These are phyloP conservation scores for Parascotia fuliginaria DNA, from an alignment of 2,888 invertebrate species.

Conservation along the genomic window DNA sequence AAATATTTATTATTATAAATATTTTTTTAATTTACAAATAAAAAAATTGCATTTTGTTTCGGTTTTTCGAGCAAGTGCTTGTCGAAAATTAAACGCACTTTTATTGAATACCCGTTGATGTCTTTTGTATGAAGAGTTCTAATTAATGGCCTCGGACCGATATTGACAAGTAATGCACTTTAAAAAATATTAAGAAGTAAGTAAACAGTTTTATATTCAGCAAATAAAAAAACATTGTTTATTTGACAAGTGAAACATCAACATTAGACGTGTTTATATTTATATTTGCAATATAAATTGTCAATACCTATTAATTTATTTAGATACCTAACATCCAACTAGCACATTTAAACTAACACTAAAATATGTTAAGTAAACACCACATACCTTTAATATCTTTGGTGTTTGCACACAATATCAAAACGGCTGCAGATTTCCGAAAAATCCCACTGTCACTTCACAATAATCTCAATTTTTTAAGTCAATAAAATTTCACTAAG, in stretches of 20 bases:
- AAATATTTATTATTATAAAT: too few species aligned
- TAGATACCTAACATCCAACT: slow-evolving; percentile 21
- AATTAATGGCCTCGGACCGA: not conserved
- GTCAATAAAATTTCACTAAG: slow-evolving; percentile 63
- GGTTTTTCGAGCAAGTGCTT: slow-evolving; percentile 21
- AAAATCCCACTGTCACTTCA: slow-evolving; percentile 80
- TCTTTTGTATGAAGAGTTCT: slow-evolving; percentile 59
- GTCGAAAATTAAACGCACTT: not conserved
- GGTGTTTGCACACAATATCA: slow-evolving; percentile 59
- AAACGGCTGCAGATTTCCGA: slow-evolving; percentile 47
- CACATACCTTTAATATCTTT: slow-evolving; percentile 77
- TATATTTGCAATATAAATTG: slow-evolving; percentile 14
- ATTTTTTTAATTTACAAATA: too few species aligned
- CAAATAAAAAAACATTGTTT: not conserved
- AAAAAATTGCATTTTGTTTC: not conserved
- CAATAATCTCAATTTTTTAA: slow-evolving; percentile 57
- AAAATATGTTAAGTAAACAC: slow-evolving; percentile 44
- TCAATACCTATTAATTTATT: slow-evolving; percentile 17
- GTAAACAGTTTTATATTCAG: not conserved
- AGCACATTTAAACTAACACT: slow-evolving; percentile 22
- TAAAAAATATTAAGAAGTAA: not conserved
- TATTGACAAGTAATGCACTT: not conserved
- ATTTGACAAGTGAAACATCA: not conserved
- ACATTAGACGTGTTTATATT: slow-evolving; percentile 5
- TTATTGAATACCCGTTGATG: slow-evolving; percentile 62